Base-by-base conservation (phyloP, 2,888 invertebrate genomes). In the Asteroscopus sphinx region DNA sequence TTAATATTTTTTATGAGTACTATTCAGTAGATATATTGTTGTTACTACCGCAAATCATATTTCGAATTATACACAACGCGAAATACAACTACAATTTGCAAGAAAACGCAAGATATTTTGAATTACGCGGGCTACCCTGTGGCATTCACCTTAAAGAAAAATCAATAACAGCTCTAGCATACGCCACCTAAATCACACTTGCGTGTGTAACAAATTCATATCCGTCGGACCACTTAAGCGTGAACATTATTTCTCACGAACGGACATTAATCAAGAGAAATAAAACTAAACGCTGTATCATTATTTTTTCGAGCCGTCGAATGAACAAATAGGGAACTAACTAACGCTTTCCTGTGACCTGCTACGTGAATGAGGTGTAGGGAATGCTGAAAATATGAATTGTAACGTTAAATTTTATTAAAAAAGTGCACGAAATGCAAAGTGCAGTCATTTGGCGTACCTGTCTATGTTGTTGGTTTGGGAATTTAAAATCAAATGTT, bases 281-380 rank as follows among this genome's bases (percentile, higher is more conserved):
- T 70, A 60, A 67, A 80, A 74, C 71, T 68, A 73, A 69, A 73
- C 57, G 72, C 57, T 70, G 61, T 74, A 60, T 76, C 74, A 82
- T 80, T 82, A 80, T 81, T 83, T 77, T 73, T 58, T 65, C 61
- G 72, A 69, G 64, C 66, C 72, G 59, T 57, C 62, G 69, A 70
- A 72, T 74, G 66, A 61, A 61, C 69, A 68, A 79, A 73, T 67
- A 75, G 61, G 61, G 44, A 33, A 55, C 32, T 37, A 53, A 47
- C 11, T 36, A 25, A 36, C 6, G 17, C 28, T 49, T 57, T 65
- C 13, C 30, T 49, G 9, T 12, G 11, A 36, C 36, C 32, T 51
- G 17, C 9, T 30, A 47, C 4, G 36, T 30, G 2, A 17, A 6
- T 8, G 25, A 26, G 25, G 40, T 13, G 13, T 13, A 25, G 13